Percentiles rank a stretch among this genome's conserved stretches.
phyloP scores from a whole-genome alignment of 2,797 vertebrate genomes.

The Remorina albescens region DNA sequence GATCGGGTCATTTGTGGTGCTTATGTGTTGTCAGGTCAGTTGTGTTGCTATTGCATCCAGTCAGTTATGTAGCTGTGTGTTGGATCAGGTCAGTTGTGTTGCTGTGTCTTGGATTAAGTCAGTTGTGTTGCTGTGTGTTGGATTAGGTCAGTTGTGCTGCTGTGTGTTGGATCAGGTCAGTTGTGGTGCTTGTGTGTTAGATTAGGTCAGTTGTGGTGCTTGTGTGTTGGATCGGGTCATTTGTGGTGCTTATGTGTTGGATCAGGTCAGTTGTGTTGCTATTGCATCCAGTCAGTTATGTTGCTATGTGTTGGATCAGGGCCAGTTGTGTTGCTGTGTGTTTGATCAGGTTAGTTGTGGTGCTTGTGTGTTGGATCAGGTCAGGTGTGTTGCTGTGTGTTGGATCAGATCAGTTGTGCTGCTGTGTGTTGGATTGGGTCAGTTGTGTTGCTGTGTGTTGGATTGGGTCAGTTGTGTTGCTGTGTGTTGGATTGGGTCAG shows the following conservation, averaged over 20 bases:
- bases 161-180: not conserved
- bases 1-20: not conserved
- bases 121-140: not conserved
- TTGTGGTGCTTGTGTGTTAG: too few species aligned
- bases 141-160: not conserved
- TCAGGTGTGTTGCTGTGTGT: not conserved
- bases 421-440: not conserved
- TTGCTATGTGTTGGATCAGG: not conserved
- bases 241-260: not conserved
- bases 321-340: not conserved
- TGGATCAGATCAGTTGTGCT: not conserved
- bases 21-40: conserved; percentile 4
- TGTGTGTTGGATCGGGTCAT: too few species aligned
- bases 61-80: too few species aligned
- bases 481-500: not conserved
- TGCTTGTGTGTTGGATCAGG: too few species aligned
- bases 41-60: too few species aligned
- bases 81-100: not conserved
- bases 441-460: not conserved
- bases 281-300: not conserved
- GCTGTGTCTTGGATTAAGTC: not conserved
- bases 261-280: not conserved
- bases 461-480: not conserved
- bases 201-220: not conserved
- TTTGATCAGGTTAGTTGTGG: too few species aligned